Base-by-base conservation (phyloP, 64 coral and sea anemone species). In the Stichodactyla helianthus region DNA sequence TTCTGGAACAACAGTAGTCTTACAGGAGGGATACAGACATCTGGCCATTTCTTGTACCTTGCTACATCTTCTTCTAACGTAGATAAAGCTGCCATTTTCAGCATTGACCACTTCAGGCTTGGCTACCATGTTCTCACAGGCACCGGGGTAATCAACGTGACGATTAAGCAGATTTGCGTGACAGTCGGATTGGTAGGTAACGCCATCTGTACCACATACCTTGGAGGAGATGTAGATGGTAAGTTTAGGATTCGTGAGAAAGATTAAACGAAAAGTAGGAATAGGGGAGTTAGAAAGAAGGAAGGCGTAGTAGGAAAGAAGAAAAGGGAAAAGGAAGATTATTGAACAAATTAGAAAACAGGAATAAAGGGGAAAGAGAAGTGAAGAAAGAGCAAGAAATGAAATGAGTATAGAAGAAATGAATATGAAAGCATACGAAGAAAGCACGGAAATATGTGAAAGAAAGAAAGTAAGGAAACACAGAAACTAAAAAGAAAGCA, bases 171-270 rank as follows among this genome's bases (percentile, higher is more conserved):
- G 44, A 60, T 55, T 55, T 18, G 94, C 84, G 88, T 90, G 78
- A 51, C 94, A 96, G 35, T 26, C 35, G 64, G 86, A 92, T 9
- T 77, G 52, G 14, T 79, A 67, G 8, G 83, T 83, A 71, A 92
- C 92, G 16, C 94, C 88, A 89, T 93, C 84, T 68, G 85, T 86
- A 28, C 94, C 88, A 60, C 94, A 96, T 25, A 96, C 86, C 94
- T 65, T 65, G 7, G 1, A 64, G 5, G 18, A 64, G 16, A 64
- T 14, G 13, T 17, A 6, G 17, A 15, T 64, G 62, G 6, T 16
- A 65, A 6, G 62, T 65, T 16, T 65, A 19, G n/a, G 10, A 59
- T 12, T 59, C 1, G 55, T 57, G 6, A 58, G 55, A 15, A 58
- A 58, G 55, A 15, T 58, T 15, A 15, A 15, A 58, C 55, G 55